Percentiles rank a stretch among this genome's conserved stretches.
Conservation (phyloP, 2,113 vertebrate genomes). For the Labeo rohita region DNA sequence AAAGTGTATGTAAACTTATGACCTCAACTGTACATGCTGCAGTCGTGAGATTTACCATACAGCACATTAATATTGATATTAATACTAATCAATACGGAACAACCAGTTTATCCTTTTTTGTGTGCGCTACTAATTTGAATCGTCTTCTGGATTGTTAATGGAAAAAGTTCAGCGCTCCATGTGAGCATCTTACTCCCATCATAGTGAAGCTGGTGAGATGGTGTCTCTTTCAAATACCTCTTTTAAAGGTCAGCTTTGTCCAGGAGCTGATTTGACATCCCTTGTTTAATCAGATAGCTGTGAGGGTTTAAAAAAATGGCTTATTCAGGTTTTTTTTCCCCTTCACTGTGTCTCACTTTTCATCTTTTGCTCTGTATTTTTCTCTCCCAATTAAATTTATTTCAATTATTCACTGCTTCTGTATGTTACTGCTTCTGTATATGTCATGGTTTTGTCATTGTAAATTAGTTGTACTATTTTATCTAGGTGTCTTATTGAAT, state of each 20-base stretch:
- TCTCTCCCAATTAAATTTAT: slow-evolving; percentile 6
- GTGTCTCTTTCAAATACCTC: slow-evolving; percentile 63
- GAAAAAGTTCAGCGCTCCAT: background rate
- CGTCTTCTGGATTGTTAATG: background rate
- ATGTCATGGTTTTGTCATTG: background rate
- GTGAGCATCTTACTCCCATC: slow-evolving; percentile 47
- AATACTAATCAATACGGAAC: too few species aligned
- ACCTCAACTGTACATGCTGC: too few species aligned
- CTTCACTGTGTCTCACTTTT: background rate
- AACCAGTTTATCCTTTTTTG: too few species aligned
- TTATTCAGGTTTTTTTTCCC: background rate
- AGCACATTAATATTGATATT: too few species aligned
- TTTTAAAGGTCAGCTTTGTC: slow-evolving; percentile 65
- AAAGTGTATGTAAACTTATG: too few species aligned
- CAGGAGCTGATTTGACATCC: slow-evolving; percentile 50
- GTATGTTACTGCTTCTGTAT: background rate
- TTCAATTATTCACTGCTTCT: background rate
- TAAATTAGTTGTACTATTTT: background rate
- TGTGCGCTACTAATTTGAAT: background rate
- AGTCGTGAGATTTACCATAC: too few species aligned
- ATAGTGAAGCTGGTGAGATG: slow-evolving; percentile 56
- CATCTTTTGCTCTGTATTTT: background rate
- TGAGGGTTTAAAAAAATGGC: background rate
- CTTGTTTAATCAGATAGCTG: slow-evolving; percentile 59
- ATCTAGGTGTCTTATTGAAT: background rate